These are phyloP conservation scores for Hyperoplus lanceolatus DNA, from an alignment of 2,797 vertebrate species.

Conservation along the genomic window DNA sequence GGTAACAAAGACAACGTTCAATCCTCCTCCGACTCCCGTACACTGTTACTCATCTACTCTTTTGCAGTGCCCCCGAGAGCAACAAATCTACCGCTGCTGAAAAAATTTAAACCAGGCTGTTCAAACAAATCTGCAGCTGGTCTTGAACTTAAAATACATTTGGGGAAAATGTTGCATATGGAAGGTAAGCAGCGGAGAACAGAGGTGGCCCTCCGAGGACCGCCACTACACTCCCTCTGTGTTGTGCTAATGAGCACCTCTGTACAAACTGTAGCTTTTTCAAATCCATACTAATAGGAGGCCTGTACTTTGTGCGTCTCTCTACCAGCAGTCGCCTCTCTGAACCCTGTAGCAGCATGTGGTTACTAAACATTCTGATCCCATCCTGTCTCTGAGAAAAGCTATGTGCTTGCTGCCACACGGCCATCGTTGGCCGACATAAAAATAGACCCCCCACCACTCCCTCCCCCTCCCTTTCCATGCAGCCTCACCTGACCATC, in stretches of 20 bases:
- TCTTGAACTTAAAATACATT: constrained; percentile 82
- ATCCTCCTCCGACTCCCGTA: constrained; percentile 44
- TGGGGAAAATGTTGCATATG: constrained; percentile 80
- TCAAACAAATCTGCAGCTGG: constrained; percentile 72
- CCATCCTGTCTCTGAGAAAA: constrained; percentile 47
- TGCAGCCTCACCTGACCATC: constrained; percentile 54
- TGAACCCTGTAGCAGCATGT: constrained; percentile 71
- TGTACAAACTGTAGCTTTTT: constrained; percentile 81
- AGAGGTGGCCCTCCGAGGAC: constrained; percentile 77
- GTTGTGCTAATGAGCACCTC: constrained; percentile 88
- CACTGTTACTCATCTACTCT: constrained; percentile 32
- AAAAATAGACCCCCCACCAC: constrained; percentile 16
- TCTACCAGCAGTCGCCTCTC: constrained; percentile 67
- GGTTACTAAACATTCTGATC: constrained; percentile 73
- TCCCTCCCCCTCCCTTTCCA: neutral
- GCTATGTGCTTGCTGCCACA: constrained; percentile 32
- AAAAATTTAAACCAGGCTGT: constrained; percentile 60
- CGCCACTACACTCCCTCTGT: constrained; percentile 75
- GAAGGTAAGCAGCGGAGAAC: constrained; percentile 77
- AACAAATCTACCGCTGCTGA: constrained; percentile 42
- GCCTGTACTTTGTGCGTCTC: constrained; percentile 78
- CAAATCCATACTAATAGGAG: constrained; percentile 84
- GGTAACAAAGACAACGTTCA: constrained; percentile 46
- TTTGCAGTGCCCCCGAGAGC: constrained; percentile 49
- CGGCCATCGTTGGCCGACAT: constrained; percentile 34